Conservation (phyloP, 2,888 invertebrate species). For the Sphecodes monilicornis region DNA sequence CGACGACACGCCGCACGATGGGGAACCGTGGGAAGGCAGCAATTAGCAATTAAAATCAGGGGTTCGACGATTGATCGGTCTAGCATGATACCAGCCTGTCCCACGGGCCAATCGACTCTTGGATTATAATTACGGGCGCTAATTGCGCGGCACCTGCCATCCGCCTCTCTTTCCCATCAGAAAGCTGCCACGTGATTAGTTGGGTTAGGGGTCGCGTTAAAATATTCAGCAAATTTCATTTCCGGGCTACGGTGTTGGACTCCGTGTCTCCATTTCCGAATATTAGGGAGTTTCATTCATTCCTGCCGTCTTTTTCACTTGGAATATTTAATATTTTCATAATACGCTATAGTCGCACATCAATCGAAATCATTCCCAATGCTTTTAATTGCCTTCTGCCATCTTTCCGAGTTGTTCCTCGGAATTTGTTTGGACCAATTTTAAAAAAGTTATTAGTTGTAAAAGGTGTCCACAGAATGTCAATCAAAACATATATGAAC, state of each 20-base stretch:
- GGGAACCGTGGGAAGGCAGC: conserved; percentile 48
- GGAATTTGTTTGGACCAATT: too few relatives aligned
- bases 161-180: conserved; percentile 14
- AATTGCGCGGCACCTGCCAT: conserved; percentile 64
- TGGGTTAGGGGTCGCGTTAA: conserved; percentile 28
- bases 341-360: neutral
- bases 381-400: too few relatives aligned
- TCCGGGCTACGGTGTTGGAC: conserved; percentile 1
- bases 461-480: too few relatives aligned
- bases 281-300: neutral
- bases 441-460: too few relatives aligned
- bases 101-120: conserved; percentile 66
- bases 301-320: neutral
- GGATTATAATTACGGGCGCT: conserved; percentile 74
- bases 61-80: conserved; percentile 67
- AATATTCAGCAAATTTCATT: conserved; percentile 55
- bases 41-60: conserved; percentile 75
- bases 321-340: neutral
- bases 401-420: too few relatives aligned
- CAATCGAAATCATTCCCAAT: neutral
- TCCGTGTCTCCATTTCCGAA: conserved; percentile 16
- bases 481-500: too few relatives aligned
- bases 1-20: conserved; percentile 58
- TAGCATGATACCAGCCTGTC: conserved; percentile 60
- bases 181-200: conserved; percentile 40